Base-by-base conservation (phyloP, 1,140 invertebrate species). In the Euura lappo region DNA sequence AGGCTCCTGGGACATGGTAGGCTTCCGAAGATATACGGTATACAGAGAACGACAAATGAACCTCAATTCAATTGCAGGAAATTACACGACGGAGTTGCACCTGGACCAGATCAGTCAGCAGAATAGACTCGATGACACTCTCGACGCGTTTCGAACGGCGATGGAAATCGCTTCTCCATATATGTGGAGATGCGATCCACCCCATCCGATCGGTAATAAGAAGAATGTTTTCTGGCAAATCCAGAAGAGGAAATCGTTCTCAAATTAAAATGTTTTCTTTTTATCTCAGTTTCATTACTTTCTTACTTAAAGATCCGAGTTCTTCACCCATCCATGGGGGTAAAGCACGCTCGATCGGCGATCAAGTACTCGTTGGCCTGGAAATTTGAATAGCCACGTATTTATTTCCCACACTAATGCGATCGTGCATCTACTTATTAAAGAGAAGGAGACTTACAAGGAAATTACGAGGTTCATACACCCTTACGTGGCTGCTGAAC, bases 401-500 rank as follows among this genome's bases (percentile, higher is more conserved):
- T 28, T 28, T 28, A 71, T 74, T 28, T 28, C 28, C 28, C 28
- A 28, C 28, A 0, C 28, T 28, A 28, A 28, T 28, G 28, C 28
- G 28, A 28, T 28, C 28, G 28, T 28, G 28, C 28, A 28, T 28
- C 28, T 0, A 28, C 28, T 64, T 45, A 79, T 83, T 78, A 13
- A 70, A 90, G 91, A 91, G 6, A 60, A 3, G 13, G 87, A 90
- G 76, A 96, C 94, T 0, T 97, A 93, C 79, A 90, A 92, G 5
- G 90, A 94, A 81, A 87, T 97, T 28, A 28, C 28, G 0, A 90
- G 94, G 69, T 82, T 97, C 0, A 89, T 97, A 3, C 95, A 96
- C 89, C 95, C 95, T 2, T 96, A 94, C 80, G 90, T 97, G 28
- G 93, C 95, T 76, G 97, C 97, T 84, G 96, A 97, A 83, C 94